A percentile compares a stretch with the other conserved stretches of the same genome.
Evolutionary conservation across 2,888 invertebrate genomes (phyloP).

Genomic region (Halocaridina rubra): DNA sequence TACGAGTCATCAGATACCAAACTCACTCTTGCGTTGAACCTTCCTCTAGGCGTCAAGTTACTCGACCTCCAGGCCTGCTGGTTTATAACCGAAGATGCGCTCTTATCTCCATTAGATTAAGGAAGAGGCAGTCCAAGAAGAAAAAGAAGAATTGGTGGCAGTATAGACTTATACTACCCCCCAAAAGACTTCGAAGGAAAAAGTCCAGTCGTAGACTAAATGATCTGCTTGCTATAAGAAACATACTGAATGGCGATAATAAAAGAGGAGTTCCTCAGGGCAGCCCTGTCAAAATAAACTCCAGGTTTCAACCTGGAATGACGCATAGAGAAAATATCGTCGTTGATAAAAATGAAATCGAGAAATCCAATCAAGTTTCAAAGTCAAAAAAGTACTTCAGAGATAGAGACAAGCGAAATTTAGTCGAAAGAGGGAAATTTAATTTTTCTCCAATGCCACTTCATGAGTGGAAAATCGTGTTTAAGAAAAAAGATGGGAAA

Average conservation of each 20-base stretch:
- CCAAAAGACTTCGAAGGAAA: background rate
- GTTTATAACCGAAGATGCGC: slow-evolving; percentile 17
- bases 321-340: too few relatives aligned
- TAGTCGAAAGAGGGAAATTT: too few relatives aligned
- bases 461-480: slow-evolving; percentile 36
- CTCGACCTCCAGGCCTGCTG: slow-evolving; percentile 36
- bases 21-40: slow-evolving; percentile 42
- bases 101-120: slow-evolving; percentile 23
- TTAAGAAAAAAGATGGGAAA: background rate
- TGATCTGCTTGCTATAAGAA: background rate
- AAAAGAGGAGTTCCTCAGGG: too few relatives aligned
- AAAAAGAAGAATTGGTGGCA: background rate
- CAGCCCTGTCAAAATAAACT: too few relatives aligned
- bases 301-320: too few relatives aligned
- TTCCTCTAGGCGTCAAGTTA: background rate
- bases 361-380: too few relatives aligned
- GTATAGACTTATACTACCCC: background rate
- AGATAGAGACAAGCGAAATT: too few relatives aligned
- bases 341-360: too few relatives aligned
- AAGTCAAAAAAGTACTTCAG: too few relatives aligned
- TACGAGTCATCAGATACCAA: slow-evolving; percentile 27
- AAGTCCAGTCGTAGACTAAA: background rate
- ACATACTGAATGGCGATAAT: background rate
- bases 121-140: background rate
- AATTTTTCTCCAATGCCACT: slow-evolving; percentile 22